A percentile compares a stretch with the other conserved stretches of the same genome.
These are phyloP conservation scores for Microhierax caerulescens DNA, from an alignment of 2,797 vertebrate species.

Conservation along the genomic window DNA sequence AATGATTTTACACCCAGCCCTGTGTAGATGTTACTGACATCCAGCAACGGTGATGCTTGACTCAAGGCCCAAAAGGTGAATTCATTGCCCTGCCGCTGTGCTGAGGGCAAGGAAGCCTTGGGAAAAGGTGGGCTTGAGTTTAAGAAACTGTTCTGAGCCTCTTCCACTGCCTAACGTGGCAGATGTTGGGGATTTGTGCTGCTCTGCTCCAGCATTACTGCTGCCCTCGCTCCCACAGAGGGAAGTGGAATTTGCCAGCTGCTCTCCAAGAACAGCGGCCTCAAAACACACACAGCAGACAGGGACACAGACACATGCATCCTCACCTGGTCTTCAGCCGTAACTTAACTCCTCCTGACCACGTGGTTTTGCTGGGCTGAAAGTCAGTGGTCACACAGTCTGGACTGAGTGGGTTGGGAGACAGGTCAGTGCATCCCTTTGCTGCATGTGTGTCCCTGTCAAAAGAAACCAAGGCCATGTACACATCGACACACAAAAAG, in stretches of 20 bases:
- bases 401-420: background rate
- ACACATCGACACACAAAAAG: background rate
- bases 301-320: background rate
- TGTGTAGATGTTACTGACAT: background rate
- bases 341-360: slow-evolving; percentile 73
- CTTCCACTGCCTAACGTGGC: accelerated
- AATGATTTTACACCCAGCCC: background rate
- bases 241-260: background rate
- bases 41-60: background rate
- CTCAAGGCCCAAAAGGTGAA: background rate
- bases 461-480: background rate
- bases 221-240: background rate
- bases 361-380: slow-evolving; percentile 61
- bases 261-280: background rate
- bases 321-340: slow-evolving; percentile 79
- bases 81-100: background rate
- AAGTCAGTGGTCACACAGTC: slow-evolving; percentile 29
- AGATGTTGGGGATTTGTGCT: accelerated
- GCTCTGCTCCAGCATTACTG: background rate
- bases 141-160: background rate
- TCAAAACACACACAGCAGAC: background rate
- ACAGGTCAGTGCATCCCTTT: slow-evolving; percentile 26
- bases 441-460: slow-evolving; percentile 75
- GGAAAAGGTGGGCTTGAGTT: background rate
- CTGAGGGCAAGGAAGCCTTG: background rate